These are phyloP conservation scores for Melanocharis versteri DNA, from an alignment of 2,113 vertebrate genomes.

Conservation along the genomic window DNA sequence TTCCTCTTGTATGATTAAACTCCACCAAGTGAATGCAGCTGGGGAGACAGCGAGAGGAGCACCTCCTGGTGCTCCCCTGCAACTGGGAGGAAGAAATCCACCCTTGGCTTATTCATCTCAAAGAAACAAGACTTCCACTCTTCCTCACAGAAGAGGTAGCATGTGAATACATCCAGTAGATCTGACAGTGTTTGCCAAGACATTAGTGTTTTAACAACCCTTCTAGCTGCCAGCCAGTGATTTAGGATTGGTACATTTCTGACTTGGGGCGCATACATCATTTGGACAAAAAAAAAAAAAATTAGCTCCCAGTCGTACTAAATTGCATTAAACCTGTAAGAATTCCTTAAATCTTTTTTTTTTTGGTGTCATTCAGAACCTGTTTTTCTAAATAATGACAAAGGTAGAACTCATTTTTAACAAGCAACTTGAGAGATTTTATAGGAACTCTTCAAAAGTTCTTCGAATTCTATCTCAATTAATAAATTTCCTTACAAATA, in stretches of 20 bases:
- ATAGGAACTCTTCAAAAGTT: neutral
- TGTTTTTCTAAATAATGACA: neutral
- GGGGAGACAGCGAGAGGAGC: neutral
- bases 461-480: neutral
- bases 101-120: neutral
- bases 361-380: neutral
- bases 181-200: neutral
- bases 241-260: neutral
- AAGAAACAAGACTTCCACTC: neutral
- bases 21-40: neutral
- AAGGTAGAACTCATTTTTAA: neutral
- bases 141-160: neutral
- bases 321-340: neutral
- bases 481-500: neutral
- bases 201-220: neutral
- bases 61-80: neutral
- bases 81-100: neutral
- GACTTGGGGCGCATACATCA: neutral
- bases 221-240: neutral
- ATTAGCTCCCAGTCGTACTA: neutral
- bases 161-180: neutral
- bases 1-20: constrained; percentile 33
- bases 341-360: neutral
- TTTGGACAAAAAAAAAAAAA: neutral
- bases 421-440: neutral